Conservation (phyloP, 2,797 vertebrate genomes). For the Lacerta agilis region DNA sequence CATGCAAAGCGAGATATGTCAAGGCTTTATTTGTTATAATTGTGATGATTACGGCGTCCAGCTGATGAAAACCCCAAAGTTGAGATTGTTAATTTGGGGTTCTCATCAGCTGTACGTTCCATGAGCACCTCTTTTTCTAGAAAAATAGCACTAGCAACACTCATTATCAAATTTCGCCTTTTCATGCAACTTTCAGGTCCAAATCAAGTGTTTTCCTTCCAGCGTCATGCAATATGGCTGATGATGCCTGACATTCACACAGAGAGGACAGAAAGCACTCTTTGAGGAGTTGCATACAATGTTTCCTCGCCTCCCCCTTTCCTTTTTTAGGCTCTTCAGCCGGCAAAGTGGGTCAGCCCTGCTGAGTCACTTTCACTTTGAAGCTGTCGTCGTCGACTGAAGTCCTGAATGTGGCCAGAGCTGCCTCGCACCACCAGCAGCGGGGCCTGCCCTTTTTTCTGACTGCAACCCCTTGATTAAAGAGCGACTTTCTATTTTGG, state of each 20-base stretch:
- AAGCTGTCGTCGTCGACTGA: not conserved
- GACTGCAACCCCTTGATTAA: not conserved
- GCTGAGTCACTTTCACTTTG: not conserved
- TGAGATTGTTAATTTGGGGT: too few species aligned
- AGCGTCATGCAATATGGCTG: not conserved
- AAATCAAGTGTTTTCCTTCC: not conserved
- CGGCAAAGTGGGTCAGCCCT: not conserved
- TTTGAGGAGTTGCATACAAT: not conserved
- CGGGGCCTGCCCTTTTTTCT: accelerated
- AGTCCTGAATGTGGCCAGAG: not conserved
- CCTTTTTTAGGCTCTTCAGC: not conserved
- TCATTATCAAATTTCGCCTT: not conserved
- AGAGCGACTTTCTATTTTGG: conserved; percentile 17
- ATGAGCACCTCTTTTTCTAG: too few species aligned
- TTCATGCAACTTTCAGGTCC: not conserved
- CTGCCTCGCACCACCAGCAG: not conserved
- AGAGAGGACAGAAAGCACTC: not conserved
- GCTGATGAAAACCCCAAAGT: too few species aligned
- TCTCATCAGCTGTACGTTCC: too few species aligned
- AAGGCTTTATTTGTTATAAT: too few species aligned
- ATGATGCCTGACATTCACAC: not conserved
- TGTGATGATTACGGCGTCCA: too few species aligned
- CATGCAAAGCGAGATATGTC: too few species aligned
- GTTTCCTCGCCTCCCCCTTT: not conserved
- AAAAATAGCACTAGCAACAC: too few species aligned